Base-by-base conservation (phyloP, 2,888 invertebrate species). In the Sipunculus nudus region DNA sequence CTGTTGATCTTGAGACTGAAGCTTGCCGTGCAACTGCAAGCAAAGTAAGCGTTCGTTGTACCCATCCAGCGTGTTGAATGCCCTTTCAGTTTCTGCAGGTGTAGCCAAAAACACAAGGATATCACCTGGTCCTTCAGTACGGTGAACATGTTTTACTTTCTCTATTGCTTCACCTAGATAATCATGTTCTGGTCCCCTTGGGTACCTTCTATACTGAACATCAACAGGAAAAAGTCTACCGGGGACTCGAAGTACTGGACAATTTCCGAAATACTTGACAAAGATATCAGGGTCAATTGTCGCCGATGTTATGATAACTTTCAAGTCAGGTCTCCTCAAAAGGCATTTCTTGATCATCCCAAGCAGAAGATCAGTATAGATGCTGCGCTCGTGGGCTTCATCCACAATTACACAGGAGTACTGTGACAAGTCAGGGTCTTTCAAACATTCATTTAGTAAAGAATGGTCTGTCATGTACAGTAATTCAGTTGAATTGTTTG, bases 21-120 rank as follows among this genome's bases (percentile, higher is more conserved):
- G 68, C 60, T 75, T 73, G 2, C 80, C 80, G 71, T 80, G 79
- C 4, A 81, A 61, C 5, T 70, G 75, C n/a, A 79, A 61, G 49
- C 73, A 73, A n/a, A 61, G 43, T 39, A 63, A 70, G 55, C 67
- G 63, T 13, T 56, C 72, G 47, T 41, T 48, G 13, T 40, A 49
- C 35, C 41, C 35, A 8, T 39, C 49, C n/a, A 70, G 6, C 46
- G 59, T 56, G 23, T 71, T 65, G 43, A 71, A 68, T 45, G 81
- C 80, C 50, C 72, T 72, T 38, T 80, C 76, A 10, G 76, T 79
- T 64, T 83, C 83, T 19, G 71, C 38, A 13, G 77, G 75, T n/a
- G 79, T 68, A 5, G 80, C 77, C 16, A 82, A 53, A 67, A 86
- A 86, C 1, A 84, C 84, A 3, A 86, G 75, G 54, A 84, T 77